Evolutionary conservation across 2,797 vertebrate genomes (phyloP).

Genomic region (Menidia menidia): DNA sequence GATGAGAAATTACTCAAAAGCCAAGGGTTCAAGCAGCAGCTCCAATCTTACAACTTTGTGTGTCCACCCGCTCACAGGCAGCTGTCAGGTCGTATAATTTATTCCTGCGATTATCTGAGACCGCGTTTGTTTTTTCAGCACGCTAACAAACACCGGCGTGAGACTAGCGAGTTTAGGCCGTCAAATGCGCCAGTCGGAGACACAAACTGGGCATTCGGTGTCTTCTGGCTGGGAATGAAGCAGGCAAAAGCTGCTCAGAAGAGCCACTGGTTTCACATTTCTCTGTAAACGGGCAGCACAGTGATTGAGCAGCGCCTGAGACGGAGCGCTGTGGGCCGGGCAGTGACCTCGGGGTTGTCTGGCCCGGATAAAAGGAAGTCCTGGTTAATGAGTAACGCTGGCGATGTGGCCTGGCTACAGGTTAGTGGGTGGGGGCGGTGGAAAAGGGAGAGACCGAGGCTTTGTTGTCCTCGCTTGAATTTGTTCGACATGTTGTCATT

Average conservation of each 20-base stretch:
- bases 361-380: constrained; percentile 84
- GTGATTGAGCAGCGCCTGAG: constrained; percentile 28
- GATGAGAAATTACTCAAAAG: too few species aligned
- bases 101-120: not conserved
- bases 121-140: not conserved
- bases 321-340: constrained; percentile 50
- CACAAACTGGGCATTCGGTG: not conserved
- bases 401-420: constrained; percentile 81
- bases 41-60: too few species aligned
- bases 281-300: not conserved
- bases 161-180: constrained; percentile 1
- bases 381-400: constrained; percentile 84
- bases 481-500: not conserved
- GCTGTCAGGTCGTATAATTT: not conserved
- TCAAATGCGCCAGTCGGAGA: constrained; percentile 17
- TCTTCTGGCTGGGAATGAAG: not conserved
- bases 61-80: not conserved
- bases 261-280: not conserved
- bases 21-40: too few species aligned
- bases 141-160: constrained; percentile 1
- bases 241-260: constrained; percentile 55
- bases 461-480: constrained; percentile 21
- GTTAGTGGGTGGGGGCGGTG: constrained; percentile 58
- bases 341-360: constrained; percentile 78
- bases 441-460: constrained; percentile 18